phyloP scores from a whole-genome alignment of 2,113 vertebrate species.

The western clawed frog (Xenopus tropicalis) region DNA sequence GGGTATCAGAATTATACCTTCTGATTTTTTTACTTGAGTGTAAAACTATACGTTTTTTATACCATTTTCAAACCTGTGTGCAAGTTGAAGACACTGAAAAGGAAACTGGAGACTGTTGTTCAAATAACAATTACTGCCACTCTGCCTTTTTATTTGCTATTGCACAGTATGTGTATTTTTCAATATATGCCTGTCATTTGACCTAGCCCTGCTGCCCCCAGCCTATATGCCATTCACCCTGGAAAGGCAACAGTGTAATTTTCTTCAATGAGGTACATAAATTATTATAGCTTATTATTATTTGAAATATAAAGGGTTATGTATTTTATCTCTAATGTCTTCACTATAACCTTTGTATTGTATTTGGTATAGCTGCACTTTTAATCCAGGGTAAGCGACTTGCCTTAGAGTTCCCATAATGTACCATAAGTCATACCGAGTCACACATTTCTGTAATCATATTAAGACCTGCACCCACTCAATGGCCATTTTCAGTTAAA shows the following conservation, averaged over 20 bases:
- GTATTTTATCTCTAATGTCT: constrained; percentile 3
- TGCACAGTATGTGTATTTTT: too few species aligned
- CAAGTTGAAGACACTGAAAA: too few species aligned
- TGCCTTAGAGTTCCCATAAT: constrained; percentile 35
- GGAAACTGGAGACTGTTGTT: too few species aligned
- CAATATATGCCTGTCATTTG: neutral
- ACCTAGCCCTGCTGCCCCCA: neutral
- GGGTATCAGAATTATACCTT: too few species aligned
- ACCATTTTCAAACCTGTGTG: too few species aligned
- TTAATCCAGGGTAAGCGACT: constrained; percentile 48
- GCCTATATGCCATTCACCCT: neutral
- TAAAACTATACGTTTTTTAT: too few species aligned
- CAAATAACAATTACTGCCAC: too few species aligned
- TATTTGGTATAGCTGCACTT: constrained; percentile 43
- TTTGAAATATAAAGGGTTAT: neutral
- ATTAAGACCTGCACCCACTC: constrained; percentile 42
- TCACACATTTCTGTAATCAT: constrained; percentile 46
- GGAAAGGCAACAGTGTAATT: neutral
- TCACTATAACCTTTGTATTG: constrained; percentile 50
- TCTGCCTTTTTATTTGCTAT: too few species aligned
- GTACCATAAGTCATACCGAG: constrained; percentile 34
- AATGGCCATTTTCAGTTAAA: constrained; percentile 36
- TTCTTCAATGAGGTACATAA: neutral
- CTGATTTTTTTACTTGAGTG: too few species aligned
- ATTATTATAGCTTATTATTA: neutral